phyloP scores from a whole-genome alignment of 2,888 invertebrate species.

The Microctonus hyperodae region DNA sequence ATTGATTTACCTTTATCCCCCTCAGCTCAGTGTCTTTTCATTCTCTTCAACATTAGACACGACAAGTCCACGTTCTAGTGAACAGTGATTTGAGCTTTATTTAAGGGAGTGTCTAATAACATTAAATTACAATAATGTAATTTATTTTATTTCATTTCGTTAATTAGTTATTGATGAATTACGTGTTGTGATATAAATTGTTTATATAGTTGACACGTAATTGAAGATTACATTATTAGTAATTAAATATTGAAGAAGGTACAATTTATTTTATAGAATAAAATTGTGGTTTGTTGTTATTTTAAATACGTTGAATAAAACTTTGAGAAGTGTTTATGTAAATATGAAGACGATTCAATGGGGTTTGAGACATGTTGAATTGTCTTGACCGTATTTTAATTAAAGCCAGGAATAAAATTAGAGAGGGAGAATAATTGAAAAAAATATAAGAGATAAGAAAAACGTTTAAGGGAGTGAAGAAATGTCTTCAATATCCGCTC shows the following conservation, averaged over 20 bases:
- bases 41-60: neutral
- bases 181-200: neutral
- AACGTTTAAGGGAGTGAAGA: neutral
- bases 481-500: slow-evolving; percentile 87
- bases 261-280: neutral
- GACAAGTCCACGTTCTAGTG: neutral
- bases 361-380: slow-evolving; percentile 29
- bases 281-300: too few relatives aligned
- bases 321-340: slow-evolving; percentile 18
- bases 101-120: neutral
- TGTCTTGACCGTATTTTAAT: slow-evolving; percentile 31
- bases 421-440: too few relatives aligned
- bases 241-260: neutral
- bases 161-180: neutral
- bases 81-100: neutral
- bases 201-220: too few relatives aligned
- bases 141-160: neutral
- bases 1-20: slow-evolving; percentile 38
- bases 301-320: neutral
- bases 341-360: slow-evolving; percentile 41
- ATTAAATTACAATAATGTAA: neutral
- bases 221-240: too few relatives aligned
- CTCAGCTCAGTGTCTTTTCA: slow-evolving; percentile 19
- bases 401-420: neutral
- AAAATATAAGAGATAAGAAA: neutral